Percentiles rank a stretch among this genome's conserved stretches.
phyloP scores from a whole-genome alignment of 2,797 vertebrate genomes.

The Molossus molossus region DNA sequence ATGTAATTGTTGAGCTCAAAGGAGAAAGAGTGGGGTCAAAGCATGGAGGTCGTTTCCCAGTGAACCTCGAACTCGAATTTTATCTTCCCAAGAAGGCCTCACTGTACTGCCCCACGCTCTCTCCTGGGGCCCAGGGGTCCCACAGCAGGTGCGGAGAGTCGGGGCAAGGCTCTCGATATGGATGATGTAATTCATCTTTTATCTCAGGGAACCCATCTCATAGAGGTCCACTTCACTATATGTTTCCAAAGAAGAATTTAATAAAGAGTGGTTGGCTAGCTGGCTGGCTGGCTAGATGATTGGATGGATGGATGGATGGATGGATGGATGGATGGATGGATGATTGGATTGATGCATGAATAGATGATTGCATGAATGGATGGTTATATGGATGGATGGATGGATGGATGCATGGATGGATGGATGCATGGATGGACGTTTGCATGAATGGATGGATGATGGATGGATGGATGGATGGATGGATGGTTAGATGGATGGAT shows the following conservation, averaged over 20 bases:
- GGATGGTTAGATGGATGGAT: no score
- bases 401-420: not conserved
- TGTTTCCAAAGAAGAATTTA: not conserved
- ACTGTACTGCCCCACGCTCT: not conserved
- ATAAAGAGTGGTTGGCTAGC: not conserved
- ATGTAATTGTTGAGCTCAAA: not conserved
- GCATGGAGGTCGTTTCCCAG: not conserved
- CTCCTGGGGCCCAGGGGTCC: not conserved
- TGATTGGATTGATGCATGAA: not conserved
- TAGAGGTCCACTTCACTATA: not conserved
- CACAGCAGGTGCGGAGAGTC: not conserved
- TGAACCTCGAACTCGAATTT: not conserved
- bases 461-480: no score
- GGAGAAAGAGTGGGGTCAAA: not conserved
- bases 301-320: no score
- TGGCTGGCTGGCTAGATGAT: not conserved
- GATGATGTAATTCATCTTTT: not conserved
- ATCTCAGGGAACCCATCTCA: not conserved
- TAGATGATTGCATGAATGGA: no score
- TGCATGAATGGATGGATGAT: no score
- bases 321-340: not conserved
- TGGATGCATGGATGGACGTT: not conserved
- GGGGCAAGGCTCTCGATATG: not conserved
- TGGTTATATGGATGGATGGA: no score
- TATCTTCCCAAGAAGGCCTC: not conserved